phyloP scores from a whole-genome alignment of 2,888 invertebrate species.

The Julus scandinavius region DNA sequence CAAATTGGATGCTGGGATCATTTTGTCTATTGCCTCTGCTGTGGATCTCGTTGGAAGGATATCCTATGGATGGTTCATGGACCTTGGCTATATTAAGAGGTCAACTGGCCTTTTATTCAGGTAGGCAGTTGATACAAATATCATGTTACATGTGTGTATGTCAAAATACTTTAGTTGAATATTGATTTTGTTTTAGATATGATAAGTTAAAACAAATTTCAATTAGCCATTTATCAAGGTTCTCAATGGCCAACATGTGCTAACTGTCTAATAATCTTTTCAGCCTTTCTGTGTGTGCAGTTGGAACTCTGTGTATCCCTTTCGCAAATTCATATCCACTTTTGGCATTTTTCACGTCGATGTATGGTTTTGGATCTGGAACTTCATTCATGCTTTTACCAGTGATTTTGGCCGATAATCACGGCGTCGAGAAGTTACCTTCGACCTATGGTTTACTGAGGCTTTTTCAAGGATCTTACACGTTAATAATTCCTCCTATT shows the following conservation, averaged over 20 bases:
- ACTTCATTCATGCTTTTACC: slow-evolving; percentile 82
- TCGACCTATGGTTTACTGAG: slow-evolving; percentile 80
- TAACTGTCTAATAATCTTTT: slow-evolving; percentile 59
- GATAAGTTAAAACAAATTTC: too few species aligned
- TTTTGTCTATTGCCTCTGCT: slow-evolving; percentile 80
- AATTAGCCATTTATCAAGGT: too few species aligned
- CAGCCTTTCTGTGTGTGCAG: slow-evolving; percentile 77
- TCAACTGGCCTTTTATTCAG: slow-evolving; percentile 78
- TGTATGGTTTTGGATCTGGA: slow-evolving; percentile 78
- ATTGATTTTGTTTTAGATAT: too few species aligned
- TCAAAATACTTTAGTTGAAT: too few species aligned
- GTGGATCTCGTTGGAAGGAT: slow-evolving; percentile 78
- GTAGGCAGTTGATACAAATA: slow-evolving; percentile 65
- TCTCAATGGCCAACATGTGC: too few species aligned
- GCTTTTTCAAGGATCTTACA: slow-evolving; percentile 80
- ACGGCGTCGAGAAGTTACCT: slow-evolving; percentile 79
- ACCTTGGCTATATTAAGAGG: slow-evolving; percentile 77
- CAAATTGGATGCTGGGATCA: slow-evolving; percentile 73
- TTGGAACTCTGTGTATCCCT: slow-evolving; percentile 76
- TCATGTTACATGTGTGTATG: too few species aligned
- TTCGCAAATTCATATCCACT: slow-evolving; percentile 75
- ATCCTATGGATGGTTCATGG: slow-evolving; percentile 79
- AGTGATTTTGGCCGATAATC: slow-evolving; percentile 77
- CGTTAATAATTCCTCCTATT: slow-evolving; percentile 78
- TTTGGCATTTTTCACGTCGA: slow-evolving; percentile 74